Percentiles rank a stretch among this genome's conserved stretches.
These are phyloP conservation scores for Poecilobothrus nobilitatus DNA, from an alignment of 2,888 invertebrate species.

Conservation along the genomic window DNA sequence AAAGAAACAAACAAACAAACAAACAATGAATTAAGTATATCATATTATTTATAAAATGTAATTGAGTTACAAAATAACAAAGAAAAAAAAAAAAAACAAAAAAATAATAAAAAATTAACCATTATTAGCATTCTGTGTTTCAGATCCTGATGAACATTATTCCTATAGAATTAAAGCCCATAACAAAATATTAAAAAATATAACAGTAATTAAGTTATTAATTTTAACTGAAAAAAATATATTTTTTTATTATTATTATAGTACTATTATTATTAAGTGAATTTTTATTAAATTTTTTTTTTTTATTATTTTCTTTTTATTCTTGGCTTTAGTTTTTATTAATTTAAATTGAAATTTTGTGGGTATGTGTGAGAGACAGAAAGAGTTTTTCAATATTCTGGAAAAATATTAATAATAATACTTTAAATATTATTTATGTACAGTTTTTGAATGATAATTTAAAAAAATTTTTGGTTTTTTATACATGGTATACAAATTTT, in stretches of 20 bases:
- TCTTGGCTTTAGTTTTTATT: neutral
- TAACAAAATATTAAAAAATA: neutral
- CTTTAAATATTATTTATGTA: too few relatives aligned
- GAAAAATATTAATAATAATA: too few relatives aligned
- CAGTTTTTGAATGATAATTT: too few relatives aligned
- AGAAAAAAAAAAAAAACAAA: neutral
- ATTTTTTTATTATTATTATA: neutral
- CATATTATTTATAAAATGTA: too few relatives aligned
- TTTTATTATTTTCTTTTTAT: neutral
- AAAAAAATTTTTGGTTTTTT: too few relatives aligned
- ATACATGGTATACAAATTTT: too few relatives aligned
- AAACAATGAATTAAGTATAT: too few relatives aligned
- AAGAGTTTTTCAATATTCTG: too few relatives aligned
- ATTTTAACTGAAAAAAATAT: neutral
- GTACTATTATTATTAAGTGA: neutral
- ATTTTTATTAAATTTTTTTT: too few relatives aligned
- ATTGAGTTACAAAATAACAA: neutral
- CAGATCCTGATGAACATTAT: neutral
- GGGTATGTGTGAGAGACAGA: too few relatives aligned
- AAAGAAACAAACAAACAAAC: too few relatives aligned
- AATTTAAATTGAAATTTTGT: too few relatives aligned
- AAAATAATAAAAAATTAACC: neutral
- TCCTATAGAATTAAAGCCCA: neutral
- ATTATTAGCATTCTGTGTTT: conserved; percentile 1
- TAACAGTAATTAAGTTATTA: neutral